These are phyloP conservation scores for Antedon mediterranea DNA, from an alignment of 53 echinoderm and acorn worm genomes.

Conservation along the genomic window DNA sequence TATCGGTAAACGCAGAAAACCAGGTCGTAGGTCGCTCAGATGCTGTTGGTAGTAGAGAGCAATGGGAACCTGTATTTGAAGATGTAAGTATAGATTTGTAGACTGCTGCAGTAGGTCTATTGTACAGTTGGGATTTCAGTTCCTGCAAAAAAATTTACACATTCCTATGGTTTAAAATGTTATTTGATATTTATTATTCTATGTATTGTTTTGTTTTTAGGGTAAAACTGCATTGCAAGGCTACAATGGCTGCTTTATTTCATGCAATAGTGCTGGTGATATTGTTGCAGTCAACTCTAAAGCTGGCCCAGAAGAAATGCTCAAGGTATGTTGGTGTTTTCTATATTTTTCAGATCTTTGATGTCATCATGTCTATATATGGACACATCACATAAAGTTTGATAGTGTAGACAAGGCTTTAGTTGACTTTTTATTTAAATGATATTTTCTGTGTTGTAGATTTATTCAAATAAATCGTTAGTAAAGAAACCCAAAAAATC, in stretches of 20 bases:
- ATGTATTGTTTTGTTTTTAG: conserved; percentile 17
- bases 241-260: conserved; percentile 77
- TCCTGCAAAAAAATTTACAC: too few relatives aligned
- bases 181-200: not conserved
- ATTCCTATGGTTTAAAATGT: too few relatives aligned
- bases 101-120: too few relatives aligned
- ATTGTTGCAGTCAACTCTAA: conserved; percentile 75
- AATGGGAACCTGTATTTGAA: conserved; percentile 95
- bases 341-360: too few relatives aligned
- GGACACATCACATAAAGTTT: too few relatives aligned
- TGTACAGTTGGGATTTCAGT: too few relatives aligned
- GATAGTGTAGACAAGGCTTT: too few relatives aligned
- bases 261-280: conserved; percentile 61
- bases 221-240: conserved; percentile 62
- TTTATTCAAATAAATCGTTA: conserved; percentile 60
- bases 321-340: conserved; percentile 30
- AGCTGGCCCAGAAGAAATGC: conserved; percentile 79
- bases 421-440: too few relatives aligned
- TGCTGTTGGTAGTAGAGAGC: conserved; percentile 85
- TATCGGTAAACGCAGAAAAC: conserved; percentile 51
- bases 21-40: conserved; percentile 60
- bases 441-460: conserved; percentile 13
- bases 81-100: too few relatives aligned
- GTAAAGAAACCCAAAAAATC: conserved; percentile 40
- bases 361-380: too few relatives aligned